These are phyloP conservation scores for Bombus huntii DNA, from an alignment of 1,140 invertebrate genomes.

Conservation along the genomic window DNA sequence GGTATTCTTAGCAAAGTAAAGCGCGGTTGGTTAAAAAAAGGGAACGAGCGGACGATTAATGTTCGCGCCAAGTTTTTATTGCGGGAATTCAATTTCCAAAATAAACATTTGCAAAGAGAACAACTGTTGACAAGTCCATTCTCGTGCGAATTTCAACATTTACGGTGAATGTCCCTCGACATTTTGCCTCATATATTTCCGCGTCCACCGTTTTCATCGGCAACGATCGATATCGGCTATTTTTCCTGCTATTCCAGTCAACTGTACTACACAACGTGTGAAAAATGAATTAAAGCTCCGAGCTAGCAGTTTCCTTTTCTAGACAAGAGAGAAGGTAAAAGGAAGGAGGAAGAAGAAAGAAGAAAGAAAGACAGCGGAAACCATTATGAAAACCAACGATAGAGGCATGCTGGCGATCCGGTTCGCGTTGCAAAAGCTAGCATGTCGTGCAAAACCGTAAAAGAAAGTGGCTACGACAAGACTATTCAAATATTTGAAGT, in stretches of 20 bases:
- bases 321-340: neutral
- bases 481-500: slow-evolving; percentile 42
- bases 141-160: slow-evolving; percentile 11
- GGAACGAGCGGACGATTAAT: neutral
- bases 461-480: slow-evolving; percentile 21
- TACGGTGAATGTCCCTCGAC: slow-evolving; percentile 11
- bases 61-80: slow-evolving; percentile 25
- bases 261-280: neutral
- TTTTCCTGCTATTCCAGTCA: slow-evolving; percentile 12
- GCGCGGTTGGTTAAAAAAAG: neutral
- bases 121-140: slow-evolving; percentile 13
- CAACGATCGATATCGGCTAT: slow-evolving; percentile 13
- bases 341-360: neutral
- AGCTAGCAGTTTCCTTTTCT: neutral
- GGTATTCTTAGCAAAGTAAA: slow-evolving; percentile 11
- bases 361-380: neutral
- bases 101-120: slow-evolving; percentile 25
- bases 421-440: neutral
- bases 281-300: neutral
- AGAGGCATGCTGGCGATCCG: neutral
- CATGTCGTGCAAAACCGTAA: slow-evolving; percentile 10
- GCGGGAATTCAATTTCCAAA: slow-evolving; percentile 31
- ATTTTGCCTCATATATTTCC: slow-evolving; percentile 22
- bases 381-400: too few relatives aligned
- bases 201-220: neutral